These are phyloP conservation scores for Lucilia sericata DNA, from an alignment of 1,140 invertebrate genomes.

Conservation along the genomic window DNA sequence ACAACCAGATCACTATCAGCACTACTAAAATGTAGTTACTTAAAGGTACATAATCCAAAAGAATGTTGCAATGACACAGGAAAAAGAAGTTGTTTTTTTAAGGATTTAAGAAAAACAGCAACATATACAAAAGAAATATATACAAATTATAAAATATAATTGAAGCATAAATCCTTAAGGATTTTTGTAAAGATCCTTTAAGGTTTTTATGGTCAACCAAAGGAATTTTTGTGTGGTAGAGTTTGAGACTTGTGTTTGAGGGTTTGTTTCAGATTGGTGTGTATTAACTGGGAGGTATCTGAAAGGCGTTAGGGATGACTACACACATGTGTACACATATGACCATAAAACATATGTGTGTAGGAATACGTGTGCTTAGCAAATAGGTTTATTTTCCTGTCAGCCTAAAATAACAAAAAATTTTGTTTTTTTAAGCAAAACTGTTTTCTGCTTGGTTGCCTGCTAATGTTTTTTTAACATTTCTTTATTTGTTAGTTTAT, in stretches of 20 bases:
- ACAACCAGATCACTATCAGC: slow-evolving; percentile 17
- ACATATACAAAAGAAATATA: not conserved
- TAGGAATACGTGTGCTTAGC: not conserved
- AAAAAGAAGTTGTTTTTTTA: not conserved
- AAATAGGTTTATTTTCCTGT: slow-evolving; percentile 1
- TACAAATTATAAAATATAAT: slow-evolving; percentile 29
- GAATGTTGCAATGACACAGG: not conserved
- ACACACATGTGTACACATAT: slow-evolving; percentile 10
- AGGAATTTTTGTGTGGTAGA: not conserved
- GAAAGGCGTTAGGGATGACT: not conserved
- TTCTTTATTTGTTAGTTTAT: not conserved
- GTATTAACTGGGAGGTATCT: not conserved
- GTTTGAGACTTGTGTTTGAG: not conserved
- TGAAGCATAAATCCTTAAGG: slow-evolving; percentile 41
- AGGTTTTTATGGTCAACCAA: slow-evolving; percentile 33
- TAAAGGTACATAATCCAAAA: not conserved
- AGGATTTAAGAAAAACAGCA: slow-evolving; percentile 1
- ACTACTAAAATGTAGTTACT: slow-evolving; percentile 1
- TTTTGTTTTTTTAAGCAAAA: not conserved
- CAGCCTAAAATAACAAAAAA: slow-evolving; percentile 32
- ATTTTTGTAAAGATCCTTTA: not conserved
- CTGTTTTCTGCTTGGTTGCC: no score
- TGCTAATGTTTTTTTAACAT: no score
- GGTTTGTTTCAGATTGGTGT: not conserved
- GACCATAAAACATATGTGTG: not conserved